Evolutionary conservation across 1,140 invertebrate species (phyloP).

Genomic region (Maconellicoccus hirsutus): DNA sequence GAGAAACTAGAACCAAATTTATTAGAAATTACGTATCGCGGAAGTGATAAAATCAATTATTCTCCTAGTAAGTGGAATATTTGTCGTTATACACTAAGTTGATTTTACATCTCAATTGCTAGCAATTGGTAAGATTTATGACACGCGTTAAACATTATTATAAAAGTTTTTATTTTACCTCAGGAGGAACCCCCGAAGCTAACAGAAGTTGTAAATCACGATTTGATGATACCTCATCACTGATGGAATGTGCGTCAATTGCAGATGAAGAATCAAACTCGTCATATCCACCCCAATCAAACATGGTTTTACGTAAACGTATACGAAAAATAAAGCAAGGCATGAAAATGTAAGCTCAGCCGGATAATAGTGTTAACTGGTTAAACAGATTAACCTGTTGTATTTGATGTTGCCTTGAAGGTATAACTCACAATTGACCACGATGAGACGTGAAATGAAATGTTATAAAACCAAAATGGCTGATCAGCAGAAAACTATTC

Average conservation of each 20-base stretch:
- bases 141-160: too few relatives aligned
- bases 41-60: slow-evolving; percentile 37
- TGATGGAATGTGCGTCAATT: not conserved
- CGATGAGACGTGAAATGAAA: slow-evolving; percentile 59
- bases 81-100: too few relatives aligned
- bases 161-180: not conserved
- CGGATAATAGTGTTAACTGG: not conserved
- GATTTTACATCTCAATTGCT: too few relatives aligned
- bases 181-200: not conserved
- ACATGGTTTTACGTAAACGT: slow-evolving; percentile 56
- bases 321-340: slow-evolving; percentile 76
- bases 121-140: too few relatives aligned
- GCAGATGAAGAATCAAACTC: not conserved
- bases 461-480: slow-evolving; percentile 64
- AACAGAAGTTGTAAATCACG: not conserved
- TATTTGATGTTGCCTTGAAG: slow-evolving; percentile 32
- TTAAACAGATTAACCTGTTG: not conserved
- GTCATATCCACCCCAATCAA: not conserved
- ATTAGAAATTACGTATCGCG: slow-evolving; percentile 76
- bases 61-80: slow-evolving; percentile 8
- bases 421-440: slow-evolving; percentile 63
- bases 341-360: slow-evolving; percentile 56
- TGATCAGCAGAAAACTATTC: slow-evolving; percentile 69
- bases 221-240: not conserved
- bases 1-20: slow-evolving; percentile 76